Evolutionary conservation across 2,797 vertebrate genomes (phyloP).

Genomic region (Eospalax fontanierii): DNA sequence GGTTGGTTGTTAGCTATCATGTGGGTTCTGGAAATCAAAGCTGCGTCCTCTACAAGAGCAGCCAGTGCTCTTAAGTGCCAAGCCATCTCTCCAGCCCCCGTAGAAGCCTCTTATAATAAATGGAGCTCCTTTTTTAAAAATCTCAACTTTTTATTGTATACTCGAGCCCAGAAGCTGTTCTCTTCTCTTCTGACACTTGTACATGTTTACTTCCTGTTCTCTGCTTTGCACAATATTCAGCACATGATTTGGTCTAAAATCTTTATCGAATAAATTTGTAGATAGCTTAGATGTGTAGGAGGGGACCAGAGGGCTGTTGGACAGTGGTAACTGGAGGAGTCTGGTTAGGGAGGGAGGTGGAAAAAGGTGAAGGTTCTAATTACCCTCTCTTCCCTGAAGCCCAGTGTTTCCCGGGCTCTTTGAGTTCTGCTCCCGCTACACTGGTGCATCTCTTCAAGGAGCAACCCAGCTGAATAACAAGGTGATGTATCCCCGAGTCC

Average conservation of each 20-base stretch:
- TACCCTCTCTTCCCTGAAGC: constrained; percentile 87
- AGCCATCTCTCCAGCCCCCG: no score
- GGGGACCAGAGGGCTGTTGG: neutral
- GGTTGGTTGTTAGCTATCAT: no score
- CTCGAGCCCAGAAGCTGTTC: constrained; percentile 11
- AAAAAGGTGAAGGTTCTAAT: neutral
- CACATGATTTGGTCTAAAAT: constrained; percentile 39
- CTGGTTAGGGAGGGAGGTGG: neutral
- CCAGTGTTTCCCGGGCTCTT: constrained; percentile 99
- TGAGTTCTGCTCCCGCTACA: constrained; percentile 98
- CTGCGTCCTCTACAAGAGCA: no score
- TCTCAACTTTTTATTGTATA: neutral
- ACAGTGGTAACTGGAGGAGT: neutral
- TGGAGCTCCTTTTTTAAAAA: neutral
- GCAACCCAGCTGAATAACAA: constrained; percentile 99
- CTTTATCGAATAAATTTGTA: constrained; percentile 64
- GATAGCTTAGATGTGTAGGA: constrained; percentile 1
- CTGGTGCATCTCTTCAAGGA: constrained; percentile 97
- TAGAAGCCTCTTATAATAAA: constrained; percentile 8
- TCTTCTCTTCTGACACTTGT: constrained; percentile 38
- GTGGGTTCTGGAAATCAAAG: no score
- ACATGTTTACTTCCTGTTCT: constrained; percentile 21
- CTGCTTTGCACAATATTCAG: constrained; percentile 16
- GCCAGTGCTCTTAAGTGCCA: no score
- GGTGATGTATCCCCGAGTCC: constrained; percentile 87